These are phyloP conservation scores for Luehdorfia chinensis DNA, from an alignment of 1,140 invertebrate genomes.

Conservation along the genomic window DNA sequence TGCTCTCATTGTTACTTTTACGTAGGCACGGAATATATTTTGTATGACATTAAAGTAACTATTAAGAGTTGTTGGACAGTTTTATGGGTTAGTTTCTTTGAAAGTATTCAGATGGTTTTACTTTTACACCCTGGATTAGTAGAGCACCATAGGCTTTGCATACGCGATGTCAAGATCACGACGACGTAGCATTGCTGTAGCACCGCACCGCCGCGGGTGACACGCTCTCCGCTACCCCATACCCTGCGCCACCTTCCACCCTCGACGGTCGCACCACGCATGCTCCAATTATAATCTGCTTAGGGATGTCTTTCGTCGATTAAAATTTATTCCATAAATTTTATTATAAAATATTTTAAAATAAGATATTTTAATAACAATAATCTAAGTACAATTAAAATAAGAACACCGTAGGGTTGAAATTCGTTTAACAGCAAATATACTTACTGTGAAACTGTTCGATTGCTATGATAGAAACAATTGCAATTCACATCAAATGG, in stretches of 20 bases:
- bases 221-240: slow-evolving; percentile 37
- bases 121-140: slow-evolving; percentile 15
- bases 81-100: slow-evolving; percentile 10
- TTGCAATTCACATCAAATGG: slow-evolving; percentile 11
- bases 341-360: slow-evolving; percentile 4
- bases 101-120: slow-evolving; percentile 1
- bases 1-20: slow-evolving; percentile 8
- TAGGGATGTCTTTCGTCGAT: slow-evolving; percentile 71
- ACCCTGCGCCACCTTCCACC: slow-evolving; percentile 26
- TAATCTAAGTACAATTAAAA: not conserved
- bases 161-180: slow-evolving; percentile 73
- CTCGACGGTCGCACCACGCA: slow-evolving; percentile 67
- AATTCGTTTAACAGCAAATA: not conserved
- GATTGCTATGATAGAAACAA: slow-evolving; percentile 2
- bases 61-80: not conserved
- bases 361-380: not conserved
- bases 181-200: slow-evolving; percentile 33
- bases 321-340: slow-evolving; percentile 27
- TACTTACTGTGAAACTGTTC: not conserved
- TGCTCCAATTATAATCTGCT: slow-evolving; percentile 75
- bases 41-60: slow-evolving; percentile 1
- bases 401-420: not conserved
- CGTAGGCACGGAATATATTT: slow-evolving; percentile 2
- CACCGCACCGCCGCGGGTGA: slow-evolving; percentile 59
- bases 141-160: slow-evolving; percentile 52